Percentiles rank a stretch among this genome's conserved stretches.
These are phyloP conservation scores for Rhinoraja longicauda DNA, from an alignment of 2,797 vertebrate species.

Conservation along the genomic window DNA sequence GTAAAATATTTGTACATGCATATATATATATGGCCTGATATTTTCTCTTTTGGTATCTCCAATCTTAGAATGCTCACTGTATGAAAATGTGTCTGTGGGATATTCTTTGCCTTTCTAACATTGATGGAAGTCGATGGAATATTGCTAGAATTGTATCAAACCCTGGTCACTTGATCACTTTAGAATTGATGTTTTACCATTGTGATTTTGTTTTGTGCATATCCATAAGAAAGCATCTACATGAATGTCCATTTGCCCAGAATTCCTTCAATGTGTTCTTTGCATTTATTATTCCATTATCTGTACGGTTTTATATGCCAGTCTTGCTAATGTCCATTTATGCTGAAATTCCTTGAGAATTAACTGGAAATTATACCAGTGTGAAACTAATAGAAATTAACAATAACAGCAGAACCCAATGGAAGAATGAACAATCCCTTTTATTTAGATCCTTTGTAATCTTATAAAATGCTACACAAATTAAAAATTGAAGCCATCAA, in stretches of 20 bases:
- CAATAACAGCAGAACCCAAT: not conserved
- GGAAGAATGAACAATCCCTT: not conserved
- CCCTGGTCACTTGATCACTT: not conserved
- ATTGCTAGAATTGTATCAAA: not conserved
- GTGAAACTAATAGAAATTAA: not conserved
- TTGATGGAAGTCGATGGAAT: not conserved
- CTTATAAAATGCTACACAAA: not conserved
- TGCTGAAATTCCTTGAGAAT: not conserved
- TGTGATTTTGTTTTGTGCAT: not conserved
- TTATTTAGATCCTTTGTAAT: not conserved
- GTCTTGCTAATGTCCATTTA: not conserved
- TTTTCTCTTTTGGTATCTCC: not conserved
- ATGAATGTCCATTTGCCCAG: not conserved
- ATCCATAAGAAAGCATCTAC: not conserved
- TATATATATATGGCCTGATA: not conserved
- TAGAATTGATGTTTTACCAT: not conserved
- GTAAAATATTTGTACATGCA: conserved; percentile 1
- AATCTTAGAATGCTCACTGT: not conserved
- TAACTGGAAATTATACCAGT: not conserved
- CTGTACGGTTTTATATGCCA: too few relatives aligned
- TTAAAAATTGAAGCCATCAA: conserved; percentile 2
- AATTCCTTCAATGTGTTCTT: not conserved
- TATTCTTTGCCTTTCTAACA: not conserved
- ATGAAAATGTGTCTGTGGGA: not conserved
- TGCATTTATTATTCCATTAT: not conserved